Evolutionary conservation across 2,888 invertebrate species (phyloP), one percentile per base, ranked within the genome.

Genomic region (Watsonalla cultraria): DNA sequence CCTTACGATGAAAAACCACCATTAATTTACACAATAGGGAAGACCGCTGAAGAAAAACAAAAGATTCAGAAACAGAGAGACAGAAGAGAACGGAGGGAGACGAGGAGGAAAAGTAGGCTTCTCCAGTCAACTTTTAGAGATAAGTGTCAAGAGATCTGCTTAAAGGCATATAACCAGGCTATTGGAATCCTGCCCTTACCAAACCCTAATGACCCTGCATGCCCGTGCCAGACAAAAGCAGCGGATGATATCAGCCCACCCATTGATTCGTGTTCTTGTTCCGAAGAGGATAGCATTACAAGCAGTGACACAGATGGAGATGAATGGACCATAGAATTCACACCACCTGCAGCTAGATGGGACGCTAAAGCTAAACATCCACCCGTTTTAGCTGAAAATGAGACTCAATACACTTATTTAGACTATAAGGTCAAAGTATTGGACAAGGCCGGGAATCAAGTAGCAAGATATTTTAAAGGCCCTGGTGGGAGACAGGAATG

Each of bases 141-240:
- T 51, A 85, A 75, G 59, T 90, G 90, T 62, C 89, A 89, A 67
- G 90, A 90, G 62, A 90, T 90, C 59, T 90, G 90, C 68, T 64
- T 89, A 13, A 90, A 90, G 65, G 89, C 90, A 7, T 90, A 90
- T 58, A 86, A 90, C 64, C 90, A 90, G 76, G 85, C 90, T 0
- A 84, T 90, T 51, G 90, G 90, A 5, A 33, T 90, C 39, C 69
- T 84, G 35, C 88, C 90, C 15, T 64, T 86, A 45, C 84, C 86
- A 5, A 81, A 87, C 54, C 78, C 82, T 0, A 90, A 90, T 53
- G 66, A 76, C 53, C 89, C 89, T 0, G 78, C 81, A 15, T 90
- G 90, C 55, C 90, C 90, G 7, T 90, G 90, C 61, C 54, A 75
- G 5, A 79, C 79, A 4, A 60, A 73, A 35, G 61, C 72, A 5